A percentile compares a stretch with the other conserved stretches of the same genome.
Evolutionary conservation across 2,888 invertebrate species (phyloP).

Genomic region (Pilophorus perplexus): DNA sequence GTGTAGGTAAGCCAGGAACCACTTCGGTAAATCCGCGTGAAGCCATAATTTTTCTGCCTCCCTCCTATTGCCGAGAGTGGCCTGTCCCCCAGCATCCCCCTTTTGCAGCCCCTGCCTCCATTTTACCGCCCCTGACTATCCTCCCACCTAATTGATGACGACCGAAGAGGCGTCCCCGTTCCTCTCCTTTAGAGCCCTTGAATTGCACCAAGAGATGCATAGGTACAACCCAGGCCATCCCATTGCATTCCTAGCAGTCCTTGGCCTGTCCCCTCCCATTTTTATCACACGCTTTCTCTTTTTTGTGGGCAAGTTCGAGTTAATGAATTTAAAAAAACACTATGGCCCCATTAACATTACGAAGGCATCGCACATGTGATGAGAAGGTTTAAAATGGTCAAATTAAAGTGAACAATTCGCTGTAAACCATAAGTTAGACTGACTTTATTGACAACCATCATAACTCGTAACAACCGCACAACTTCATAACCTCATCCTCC

Average conservation of each 20-base stretch:
- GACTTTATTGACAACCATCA: no score
- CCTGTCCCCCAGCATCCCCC: not conserved
- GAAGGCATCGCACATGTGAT: no score
- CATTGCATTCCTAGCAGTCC: conserved; percentile 12
- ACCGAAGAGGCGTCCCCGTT: not conserved
- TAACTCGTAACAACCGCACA: no score
- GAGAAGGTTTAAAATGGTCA: no score
- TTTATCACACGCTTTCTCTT: no score
- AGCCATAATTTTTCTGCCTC: conserved; percentile 21
- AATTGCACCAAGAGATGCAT: conserved; percentile 20
- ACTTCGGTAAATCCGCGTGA: conserved; percentile 27
- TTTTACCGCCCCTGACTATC: no score
- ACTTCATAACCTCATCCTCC: no score
- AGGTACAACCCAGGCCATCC: not conserved
- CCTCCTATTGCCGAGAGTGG: conserved; percentile 16
- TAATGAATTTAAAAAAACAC: not conserved
- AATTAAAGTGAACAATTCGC: no score
- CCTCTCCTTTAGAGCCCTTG: conserved; percentile 17
- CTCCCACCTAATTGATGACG: conserved; percentile 5
- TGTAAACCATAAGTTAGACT: no score
- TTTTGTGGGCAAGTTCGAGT: no score
- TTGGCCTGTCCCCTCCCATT: no score
- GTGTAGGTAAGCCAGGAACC: not conserved
- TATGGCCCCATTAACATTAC: not conserved
- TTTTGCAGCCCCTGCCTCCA: no score